phyloP scores from a whole-genome alignment of 2,113 vertebrate species.

The Sciurus niger region DNA sequence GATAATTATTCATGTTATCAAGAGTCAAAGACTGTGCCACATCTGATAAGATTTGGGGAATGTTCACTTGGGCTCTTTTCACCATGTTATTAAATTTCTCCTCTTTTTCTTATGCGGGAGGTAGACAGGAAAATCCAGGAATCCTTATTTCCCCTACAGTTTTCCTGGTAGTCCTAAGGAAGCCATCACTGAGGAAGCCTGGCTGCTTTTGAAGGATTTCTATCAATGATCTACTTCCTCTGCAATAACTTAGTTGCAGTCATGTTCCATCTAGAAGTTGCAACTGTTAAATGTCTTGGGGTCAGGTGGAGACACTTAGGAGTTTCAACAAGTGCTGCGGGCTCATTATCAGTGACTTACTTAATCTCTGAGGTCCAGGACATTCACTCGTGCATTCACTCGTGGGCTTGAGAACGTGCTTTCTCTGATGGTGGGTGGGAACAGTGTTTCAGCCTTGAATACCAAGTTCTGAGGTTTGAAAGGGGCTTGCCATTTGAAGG shows the following conservation, averaged over 20 bases:
- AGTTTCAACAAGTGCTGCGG: background rate
- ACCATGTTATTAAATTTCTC: background rate
- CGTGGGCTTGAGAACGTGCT: slow-evolving; percentile 23
- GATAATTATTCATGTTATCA: background rate
- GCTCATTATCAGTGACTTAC: background rate
- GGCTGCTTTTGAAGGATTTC: background rate
- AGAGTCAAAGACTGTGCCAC: background rate
- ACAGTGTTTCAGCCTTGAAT: background rate
- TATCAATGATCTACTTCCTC: background rate
- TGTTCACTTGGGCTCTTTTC: background rate
- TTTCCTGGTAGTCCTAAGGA: slow-evolving; percentile 3
- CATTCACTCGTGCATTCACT: background rate
- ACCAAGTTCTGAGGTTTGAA: background rate
- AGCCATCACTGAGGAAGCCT: background rate
- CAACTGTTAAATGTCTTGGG: background rate
- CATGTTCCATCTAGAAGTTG: background rate
- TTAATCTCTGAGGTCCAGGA: background rate
- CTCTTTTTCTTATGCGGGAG: background rate
- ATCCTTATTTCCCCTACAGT: background rate
- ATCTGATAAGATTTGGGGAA: background rate
- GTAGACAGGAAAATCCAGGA: background rate
- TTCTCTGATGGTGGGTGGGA: background rate
- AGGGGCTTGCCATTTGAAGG: background rate
- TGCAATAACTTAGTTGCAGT: background rate
- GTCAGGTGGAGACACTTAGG: background rate